These are phyloP conservation scores for Cromileptes altivelis DNA, from an alignment of 2,113 vertebrate species.

Conservation along the genomic window DNA sequence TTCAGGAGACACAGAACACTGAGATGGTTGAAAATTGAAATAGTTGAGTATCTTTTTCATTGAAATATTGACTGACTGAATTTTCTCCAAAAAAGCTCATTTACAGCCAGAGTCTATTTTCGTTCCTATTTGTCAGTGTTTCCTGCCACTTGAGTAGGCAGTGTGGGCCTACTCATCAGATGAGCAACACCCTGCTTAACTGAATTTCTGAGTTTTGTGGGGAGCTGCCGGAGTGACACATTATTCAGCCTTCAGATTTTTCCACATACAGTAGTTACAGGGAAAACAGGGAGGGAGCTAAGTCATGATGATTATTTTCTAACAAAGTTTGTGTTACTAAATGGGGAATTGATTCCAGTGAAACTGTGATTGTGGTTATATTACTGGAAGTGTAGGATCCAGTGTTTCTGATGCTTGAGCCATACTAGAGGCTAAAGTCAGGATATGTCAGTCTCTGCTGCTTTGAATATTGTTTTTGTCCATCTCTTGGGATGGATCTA, in stretches of 20 bases:
- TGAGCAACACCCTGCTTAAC: conserved; percentile 40
- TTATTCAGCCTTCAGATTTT: conserved; percentile 1
- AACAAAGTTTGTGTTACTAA: neutral
- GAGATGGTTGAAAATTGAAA: neutral
- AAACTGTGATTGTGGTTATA: neutral
- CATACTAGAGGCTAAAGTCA: neutral
- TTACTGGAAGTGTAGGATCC: too few relatives aligned
- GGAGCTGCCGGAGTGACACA: conserved; percentile 15
- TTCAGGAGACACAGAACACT: neutral
- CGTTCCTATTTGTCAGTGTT: conserved; percentile 22
- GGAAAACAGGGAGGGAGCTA: neutral
- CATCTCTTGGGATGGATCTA: neutral
- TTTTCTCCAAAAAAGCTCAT: conserved; percentile 21
- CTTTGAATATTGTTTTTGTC: neutral
- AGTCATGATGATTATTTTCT: neutral
- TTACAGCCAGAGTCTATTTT: conserved; percentile 20
- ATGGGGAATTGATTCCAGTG: neutral
- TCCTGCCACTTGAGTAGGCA: conserved; percentile 33
- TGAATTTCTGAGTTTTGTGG: conserved; percentile 16
- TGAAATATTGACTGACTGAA: neutral
- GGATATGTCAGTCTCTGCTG: neutral
- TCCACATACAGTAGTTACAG: neutral
- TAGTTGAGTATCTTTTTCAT: neutral
- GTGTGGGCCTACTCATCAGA: conserved; percentile 25
- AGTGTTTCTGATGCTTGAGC: neutral